Base-by-base conservation (phyloP, 2,797 vertebrate species). In the Gobionotothen gibberifrons region DNA sequence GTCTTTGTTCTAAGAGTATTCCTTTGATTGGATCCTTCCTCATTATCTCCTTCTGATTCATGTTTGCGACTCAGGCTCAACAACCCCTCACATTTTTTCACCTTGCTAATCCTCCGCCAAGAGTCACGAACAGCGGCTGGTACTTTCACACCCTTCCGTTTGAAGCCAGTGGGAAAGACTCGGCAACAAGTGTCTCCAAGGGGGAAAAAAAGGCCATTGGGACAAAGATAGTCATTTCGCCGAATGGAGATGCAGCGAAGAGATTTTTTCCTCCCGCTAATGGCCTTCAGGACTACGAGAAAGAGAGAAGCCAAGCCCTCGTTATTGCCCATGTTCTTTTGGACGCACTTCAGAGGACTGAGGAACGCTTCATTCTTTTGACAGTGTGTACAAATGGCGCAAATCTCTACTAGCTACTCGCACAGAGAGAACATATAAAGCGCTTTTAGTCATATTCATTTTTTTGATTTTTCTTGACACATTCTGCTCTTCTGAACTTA, bases 271-370 rank as follows among this genome's bases (percentile, higher is more conserved):
- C n/a, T n/a, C 55, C 55, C 36, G 6, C 89, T 92, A 91, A 93
- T 90, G 88, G 86, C 76, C 81, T 43, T 73, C 73, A 79, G 79
- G 65, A 82, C 70, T 49, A 36, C 8, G 19, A 42, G 57, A 68
- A 26, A 26, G 75, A 65, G 60, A 76, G 63, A 36, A 73, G 74
- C 55, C 79, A 69, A 68, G 73, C 74, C 85, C 86, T 94, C 65
- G 59, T 93, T 93, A 94, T 89, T 85, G 83, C 60, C 81, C 76
- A 40, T 86, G 89, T 91, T 91, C 86, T 84, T 84, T 83, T 86
- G 80, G 85, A 85, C 26, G 11, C 69, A 86, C 84, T 85, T 90
- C 83, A 88, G 67, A 90, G 54, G 65, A 61, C 36, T 0, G 76
- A 66, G 76, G 66, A 60, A 83, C 57, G 61, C 56, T 56, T 70